A percentile compares a stretch with the other conserved stretches of the same genome.
These are phyloP conservation scores for Zaprionus taronus DNA, from an alignment of 1,140 invertebrate species.

Conservation along the genomic window DNA sequence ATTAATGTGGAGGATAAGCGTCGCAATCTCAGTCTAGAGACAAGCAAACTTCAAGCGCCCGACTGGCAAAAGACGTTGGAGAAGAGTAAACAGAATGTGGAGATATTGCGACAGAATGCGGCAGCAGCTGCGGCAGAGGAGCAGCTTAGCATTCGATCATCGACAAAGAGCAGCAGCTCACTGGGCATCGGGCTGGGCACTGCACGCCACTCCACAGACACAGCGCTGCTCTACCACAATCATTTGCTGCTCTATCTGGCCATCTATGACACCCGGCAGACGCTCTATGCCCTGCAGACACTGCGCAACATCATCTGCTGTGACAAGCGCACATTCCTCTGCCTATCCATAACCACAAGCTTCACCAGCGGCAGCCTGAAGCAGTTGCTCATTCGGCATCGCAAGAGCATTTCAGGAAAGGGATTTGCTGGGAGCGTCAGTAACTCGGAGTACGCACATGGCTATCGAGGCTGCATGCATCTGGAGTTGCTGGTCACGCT, in stretches of 20 bases:
- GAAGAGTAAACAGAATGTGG: slow-evolving; percentile 82
- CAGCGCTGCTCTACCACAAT: slow-evolving; percentile 91
- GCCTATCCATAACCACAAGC: slow-evolving; percentile 89
- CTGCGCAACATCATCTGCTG: slow-evolving; percentile 90
- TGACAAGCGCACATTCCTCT: slow-evolving; percentile 90
- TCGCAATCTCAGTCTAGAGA: slow-evolving; percentile 75
- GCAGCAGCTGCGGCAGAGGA: slow-evolving; percentile 59
- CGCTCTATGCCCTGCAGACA: slow-evolving; percentile 91
- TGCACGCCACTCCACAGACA: slow-evolving; percentile 28
- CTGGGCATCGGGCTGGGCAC: slow-evolving; percentile 25
- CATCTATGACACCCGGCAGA: slow-evolving; percentile 91
- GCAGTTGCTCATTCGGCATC: slow-evolving; percentile 89
- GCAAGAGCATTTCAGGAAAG: slow-evolving; percentile 92
- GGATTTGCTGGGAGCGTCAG: slow-evolving; percentile 90
- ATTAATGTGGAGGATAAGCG: slow-evolving; percentile 84
- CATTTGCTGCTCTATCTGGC: slow-evolving; percentile 93
- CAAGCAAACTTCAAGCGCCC: slow-evolving; percentile 59
- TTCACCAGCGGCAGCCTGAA: slow-evolving; percentile 86
- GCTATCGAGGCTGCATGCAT: slow-evolving; percentile 92
- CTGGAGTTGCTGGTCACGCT: slow-evolving; percentile 92
- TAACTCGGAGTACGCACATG: slow-evolving; percentile 87
- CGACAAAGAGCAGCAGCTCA: slow-evolving; percentile 68
- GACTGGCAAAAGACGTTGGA: slow-evolving; percentile 78
- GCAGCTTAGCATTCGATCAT: slow-evolving; percentile 66
- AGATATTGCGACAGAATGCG: slow-evolving; percentile 76